Evolutionary conservation across 2,888 invertebrate genomes (phyloP).

Genomic region (Drosophila recens): DNA sequence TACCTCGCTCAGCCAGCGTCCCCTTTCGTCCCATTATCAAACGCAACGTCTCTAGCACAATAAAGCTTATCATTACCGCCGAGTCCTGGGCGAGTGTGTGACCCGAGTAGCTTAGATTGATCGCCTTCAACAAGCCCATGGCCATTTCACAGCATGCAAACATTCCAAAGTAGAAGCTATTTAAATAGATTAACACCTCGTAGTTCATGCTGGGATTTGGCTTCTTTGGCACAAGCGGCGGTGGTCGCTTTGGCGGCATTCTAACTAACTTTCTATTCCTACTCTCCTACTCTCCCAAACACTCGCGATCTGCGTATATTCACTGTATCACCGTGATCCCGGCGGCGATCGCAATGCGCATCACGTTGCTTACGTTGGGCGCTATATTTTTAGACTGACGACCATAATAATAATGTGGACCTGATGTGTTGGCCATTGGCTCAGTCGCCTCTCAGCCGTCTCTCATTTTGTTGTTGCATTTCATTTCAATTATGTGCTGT

Average conservation of each 20-base stretch:
- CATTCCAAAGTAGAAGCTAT: constrained; percentile 94
- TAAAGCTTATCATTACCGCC: constrained; percentile 90
- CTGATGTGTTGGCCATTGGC: constrained; percentile 58
- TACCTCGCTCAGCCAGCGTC: constrained; percentile 84
- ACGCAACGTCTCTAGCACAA: constrained; percentile 92
- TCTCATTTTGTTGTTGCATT: constrained; percentile 45
- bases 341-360: constrained; percentile 33
- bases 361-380: constrained; percentile 72
- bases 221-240: constrained; percentile 85
- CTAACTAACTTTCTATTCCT: constrained; percentile 9
- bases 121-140: constrained; percentile 92
- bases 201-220: constrained; percentile 92
- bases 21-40: constrained; percentile 94
- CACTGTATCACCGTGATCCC: constrained; percentile 30
- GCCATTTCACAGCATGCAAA: constrained; percentile 93
- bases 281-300: neutral
- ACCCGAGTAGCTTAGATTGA: constrained; percentile 92
- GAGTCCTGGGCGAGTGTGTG: constrained; percentile 92
- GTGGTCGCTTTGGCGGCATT: constrained; percentile 81
- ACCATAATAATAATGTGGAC: constrained; percentile 74
- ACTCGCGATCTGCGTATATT: neutral
- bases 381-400: constrained; percentile 83
- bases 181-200: constrained; percentile 93
- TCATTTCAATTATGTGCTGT: constrained; percentile 62
- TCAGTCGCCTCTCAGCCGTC: constrained; percentile 25